Evolutionary conservation across 2,888 invertebrate genomes (phyloP).

Genomic region (Cryptus viduatorius): DNA sequence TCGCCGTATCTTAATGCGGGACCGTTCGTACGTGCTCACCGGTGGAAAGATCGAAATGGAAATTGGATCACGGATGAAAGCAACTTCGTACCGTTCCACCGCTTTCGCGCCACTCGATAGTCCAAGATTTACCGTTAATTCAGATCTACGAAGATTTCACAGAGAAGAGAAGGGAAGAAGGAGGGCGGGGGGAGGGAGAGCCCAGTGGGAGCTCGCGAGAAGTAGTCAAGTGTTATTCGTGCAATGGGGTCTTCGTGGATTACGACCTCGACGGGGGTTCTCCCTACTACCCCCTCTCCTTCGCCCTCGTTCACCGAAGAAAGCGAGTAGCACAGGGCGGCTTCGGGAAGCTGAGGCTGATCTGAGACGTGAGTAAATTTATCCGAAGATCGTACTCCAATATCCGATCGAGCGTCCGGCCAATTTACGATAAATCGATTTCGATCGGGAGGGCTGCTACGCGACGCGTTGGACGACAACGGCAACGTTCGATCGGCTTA

Average conservation of each 20-base stretch:
- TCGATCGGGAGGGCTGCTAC: background rate
- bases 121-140: constrained; percentile 65
- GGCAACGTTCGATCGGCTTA: constrained; percentile 2
- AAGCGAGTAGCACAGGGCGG: constrained; percentile 9
- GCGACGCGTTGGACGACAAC: constrained; percentile 2
- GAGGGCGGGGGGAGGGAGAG: constrained; percentile 5
- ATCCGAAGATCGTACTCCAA: constrained; percentile 58
- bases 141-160: constrained; percentile 53
- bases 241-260: constrained; percentile 57
- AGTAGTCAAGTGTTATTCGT: constrained; percentile 50
- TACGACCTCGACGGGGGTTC: constrained; percentile 48
- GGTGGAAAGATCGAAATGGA: constrained; percentile 52
- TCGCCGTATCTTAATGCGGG: constrained; percentile 23
- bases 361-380: constrained; percentile 55
- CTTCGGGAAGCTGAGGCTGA: constrained; percentile 27
- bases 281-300: too few relatives aligned
- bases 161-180: background rate
- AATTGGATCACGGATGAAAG: constrained; percentile 49
- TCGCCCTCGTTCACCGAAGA: constrained; percentile 17
- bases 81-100: background rate
- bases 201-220: constrained; percentile 11
- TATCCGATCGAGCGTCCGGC: constrained; percentile 52
- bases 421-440: constrained; percentile 61
- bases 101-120: constrained; percentile 30
- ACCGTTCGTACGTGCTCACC: constrained; percentile 36